Conservation (phyloP, 2,113 vertebrate species). For the Laterallus jamaicensis region DNA sequence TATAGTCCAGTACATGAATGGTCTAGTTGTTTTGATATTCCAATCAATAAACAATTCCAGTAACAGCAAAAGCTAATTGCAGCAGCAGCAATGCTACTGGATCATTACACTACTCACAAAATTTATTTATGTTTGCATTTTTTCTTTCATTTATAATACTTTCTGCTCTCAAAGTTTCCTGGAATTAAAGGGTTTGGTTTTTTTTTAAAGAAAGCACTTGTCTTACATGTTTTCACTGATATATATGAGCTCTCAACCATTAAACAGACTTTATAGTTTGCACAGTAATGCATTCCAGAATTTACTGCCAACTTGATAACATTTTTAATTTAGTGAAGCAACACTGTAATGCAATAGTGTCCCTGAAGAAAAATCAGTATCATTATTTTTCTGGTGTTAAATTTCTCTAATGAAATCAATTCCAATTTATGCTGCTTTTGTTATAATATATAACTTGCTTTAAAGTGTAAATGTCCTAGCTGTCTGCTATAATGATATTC, state of each 20-base stretch:
- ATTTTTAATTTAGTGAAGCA: conserved; percentile 72
- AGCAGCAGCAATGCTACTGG: background rate
- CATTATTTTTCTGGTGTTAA: conserved; percentile 61
- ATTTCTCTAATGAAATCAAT: conserved; percentile 66
- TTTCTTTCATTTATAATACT: background rate
- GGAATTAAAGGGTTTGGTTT: background rate
- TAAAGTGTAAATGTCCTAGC: conserved; percentile 16
- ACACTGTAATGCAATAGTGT: conserved; percentile 38
- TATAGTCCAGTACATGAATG: background rate
- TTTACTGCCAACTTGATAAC: conserved; percentile 62
- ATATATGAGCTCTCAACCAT: conserved; percentile 19
- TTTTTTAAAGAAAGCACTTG: background rate
- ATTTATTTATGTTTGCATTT: background rate
- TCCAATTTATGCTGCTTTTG: conserved; percentile 51
- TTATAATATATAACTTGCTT: conserved; percentile 42
- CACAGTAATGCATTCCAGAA: conserved; percentile 35
- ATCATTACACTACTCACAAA: conserved; percentile 20
- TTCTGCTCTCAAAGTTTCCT: conserved; percentile 1
- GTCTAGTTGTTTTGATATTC: background rate
- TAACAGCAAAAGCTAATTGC: background rate
- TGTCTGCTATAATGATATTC: conserved; percentile 8
- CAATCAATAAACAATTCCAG: conserved; percentile 24
- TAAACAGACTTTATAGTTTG: conserved; percentile 47
- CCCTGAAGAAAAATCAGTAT: conserved; percentile 54
- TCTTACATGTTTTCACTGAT: conserved; percentile 19